Evolutionary conservation across 1,140 invertebrate species (phyloP), one percentile per base, ranked within the genome.

Genomic region (Drosophila tropicalis): DNA sequence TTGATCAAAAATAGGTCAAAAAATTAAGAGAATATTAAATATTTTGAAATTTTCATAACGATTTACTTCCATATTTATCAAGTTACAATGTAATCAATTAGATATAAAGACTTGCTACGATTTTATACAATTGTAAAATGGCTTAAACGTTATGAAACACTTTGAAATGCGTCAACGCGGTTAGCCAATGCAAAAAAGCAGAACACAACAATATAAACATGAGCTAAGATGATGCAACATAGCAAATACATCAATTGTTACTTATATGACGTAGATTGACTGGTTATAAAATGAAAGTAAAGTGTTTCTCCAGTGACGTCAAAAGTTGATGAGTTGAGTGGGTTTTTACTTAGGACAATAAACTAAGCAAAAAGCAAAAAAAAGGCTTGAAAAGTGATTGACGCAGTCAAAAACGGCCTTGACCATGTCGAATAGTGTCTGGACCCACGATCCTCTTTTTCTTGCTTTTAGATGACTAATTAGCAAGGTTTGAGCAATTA

Each of bases 261-360:
- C 7, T 15, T 34, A 66, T 36, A 77, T 64, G 80, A 70, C 75
- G 75, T 65, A 70, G 68, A 51, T 44, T 44, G 41, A n/a, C 41
- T 44, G 41, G 13, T 44, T 44, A 13, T 41, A n/a, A 41, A 44
- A 17, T 5, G 5, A 44, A 44, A 6, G 9, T 29, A 22, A 39
- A 60, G 57, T 17, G 57, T 15, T 56, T 17, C 13, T 7, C 17
- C 17, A 29, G n/a, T 47, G 36, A 40, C 41, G 60, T 17, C 25
- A 25, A 75, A 62, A 54, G 62, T 39, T 47, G 19, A 36, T 1
- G 2, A 41, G 54, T 60, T 75, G 67, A 75, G 67, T 75, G 57
- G 12, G 10, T 12, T 57, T 56, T 75, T 67, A 47, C 15, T 47
- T 47, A 64, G 29, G 29, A 9, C 19, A 55, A 55, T 55, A 5